Percentiles rank a stretch among this genome's conserved stretches.
These are phyloP conservation scores for Egretta garzetta DNA, from an alignment of 2,113 vertebrate genomes.

Conservation along the genomic window DNA sequence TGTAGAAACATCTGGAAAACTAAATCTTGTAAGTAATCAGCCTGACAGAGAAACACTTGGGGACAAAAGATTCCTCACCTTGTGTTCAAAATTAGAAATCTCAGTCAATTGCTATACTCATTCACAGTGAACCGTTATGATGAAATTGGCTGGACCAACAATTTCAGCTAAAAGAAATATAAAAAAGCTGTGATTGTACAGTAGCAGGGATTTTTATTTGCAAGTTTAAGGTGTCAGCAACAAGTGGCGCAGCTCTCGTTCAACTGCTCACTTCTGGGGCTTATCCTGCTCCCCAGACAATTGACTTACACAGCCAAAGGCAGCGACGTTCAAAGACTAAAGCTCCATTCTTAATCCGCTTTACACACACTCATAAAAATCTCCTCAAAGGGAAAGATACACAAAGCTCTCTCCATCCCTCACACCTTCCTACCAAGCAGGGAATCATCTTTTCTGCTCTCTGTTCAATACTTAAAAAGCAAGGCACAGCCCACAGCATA, in stretches of 20 bases:
- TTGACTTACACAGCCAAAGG: not conserved
- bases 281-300: not conserved
- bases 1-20: not conserved
- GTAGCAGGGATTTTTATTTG: not conserved
- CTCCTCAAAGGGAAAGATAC: not conserved
- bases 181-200: not conserved
- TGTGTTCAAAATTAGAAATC: constrained; percentile 9
- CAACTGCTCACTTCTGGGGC: not conserved
- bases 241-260: not conserved
- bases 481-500: not conserved
- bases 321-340: not conserved
- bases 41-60: not conserved
- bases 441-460: not conserved
- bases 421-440: not conserved
- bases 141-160: not conserved
- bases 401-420: not conserved
- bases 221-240: not conserved
- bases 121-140: not conserved
- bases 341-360: not conserved
- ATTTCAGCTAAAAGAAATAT: not conserved
- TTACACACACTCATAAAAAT: not conserved
- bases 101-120: not conserved
- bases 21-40: not conserved
- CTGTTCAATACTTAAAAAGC: not conserved
- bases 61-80: not conserved